Percentiles rank a stretch among this genome's conserved stretches.
These are phyloP conservation scores for Phainopepla nitens DNA, from an alignment of 2,113 vertebrate genomes.

Conservation along the genomic window DNA sequence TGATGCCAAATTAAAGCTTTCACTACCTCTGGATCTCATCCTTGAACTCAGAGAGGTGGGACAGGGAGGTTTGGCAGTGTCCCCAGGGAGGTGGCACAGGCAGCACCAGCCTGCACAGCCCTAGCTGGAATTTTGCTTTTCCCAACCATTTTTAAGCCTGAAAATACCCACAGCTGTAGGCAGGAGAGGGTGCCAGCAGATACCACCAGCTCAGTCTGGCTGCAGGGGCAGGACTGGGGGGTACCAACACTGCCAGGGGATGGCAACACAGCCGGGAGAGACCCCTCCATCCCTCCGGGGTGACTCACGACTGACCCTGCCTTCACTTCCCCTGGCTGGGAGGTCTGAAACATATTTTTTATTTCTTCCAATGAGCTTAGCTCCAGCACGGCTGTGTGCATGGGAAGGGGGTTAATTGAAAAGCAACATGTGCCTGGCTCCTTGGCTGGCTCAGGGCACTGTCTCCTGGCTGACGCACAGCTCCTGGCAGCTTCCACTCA, in stretches of 20 bases:
- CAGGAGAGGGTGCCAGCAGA: not conserved
- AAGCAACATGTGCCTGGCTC: not conserved
- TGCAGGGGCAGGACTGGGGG: not conserved
- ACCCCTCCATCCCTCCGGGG: not conserved
- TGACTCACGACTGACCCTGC: not conserved
- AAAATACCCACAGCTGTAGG: not conserved
- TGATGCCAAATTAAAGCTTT: not conserved
- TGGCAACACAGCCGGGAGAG: not conserved
- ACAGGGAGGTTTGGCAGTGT: not conserved
- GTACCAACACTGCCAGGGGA: not conserved
- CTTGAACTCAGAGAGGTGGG: not conserved
- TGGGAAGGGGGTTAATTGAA: not conserved
- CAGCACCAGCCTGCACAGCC: not conserved
- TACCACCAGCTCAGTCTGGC: not conserved
- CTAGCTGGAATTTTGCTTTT: not conserved
- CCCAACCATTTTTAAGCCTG: not conserved
- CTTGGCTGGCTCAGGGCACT: not conserved
- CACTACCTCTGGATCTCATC: not conserved
- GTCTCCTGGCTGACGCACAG: not conserved
- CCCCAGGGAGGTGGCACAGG: not conserved
- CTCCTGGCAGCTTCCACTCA: not conserved
- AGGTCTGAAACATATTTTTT: fast-evolving
- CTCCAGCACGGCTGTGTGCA: not conserved
- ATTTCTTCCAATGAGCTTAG: not conserved
- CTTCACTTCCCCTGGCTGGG: not conserved